These are phyloP conservation scores for Bagarius yarrelli DNA, from an alignment of 2,113 vertebrate genomes.

Conservation along the genomic window DNA sequence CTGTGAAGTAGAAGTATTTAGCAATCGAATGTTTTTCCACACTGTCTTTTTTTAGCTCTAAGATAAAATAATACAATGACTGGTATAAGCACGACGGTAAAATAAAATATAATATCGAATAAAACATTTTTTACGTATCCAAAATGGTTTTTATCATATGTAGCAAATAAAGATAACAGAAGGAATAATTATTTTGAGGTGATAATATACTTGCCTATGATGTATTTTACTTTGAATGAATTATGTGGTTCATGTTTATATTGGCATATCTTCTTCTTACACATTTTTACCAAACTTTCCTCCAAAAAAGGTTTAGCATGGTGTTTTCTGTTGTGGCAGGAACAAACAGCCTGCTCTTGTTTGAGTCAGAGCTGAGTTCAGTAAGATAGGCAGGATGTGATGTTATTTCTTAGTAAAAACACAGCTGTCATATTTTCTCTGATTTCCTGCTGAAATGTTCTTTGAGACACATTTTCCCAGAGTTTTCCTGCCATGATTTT, in stretches of 20 bases:
- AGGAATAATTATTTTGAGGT: neutral
- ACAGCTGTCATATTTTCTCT: neutral
- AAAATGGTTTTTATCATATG: no score
- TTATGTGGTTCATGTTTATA: neutral
- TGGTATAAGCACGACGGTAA: no score
- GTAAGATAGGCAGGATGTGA: constrained; percentile 10
- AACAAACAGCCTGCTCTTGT: constrained; percentile 17
- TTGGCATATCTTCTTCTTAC: neutral
- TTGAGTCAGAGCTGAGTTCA: constrained; percentile 27
- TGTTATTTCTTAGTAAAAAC: neutral
- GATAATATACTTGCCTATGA: neutral
- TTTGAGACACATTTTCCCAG: neutral
- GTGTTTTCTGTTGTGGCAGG: constrained; percentile 9
- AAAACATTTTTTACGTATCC: no score
- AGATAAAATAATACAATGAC: no score
- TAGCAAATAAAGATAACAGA: neutral
- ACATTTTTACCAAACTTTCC: neutral
- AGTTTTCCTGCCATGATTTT: neutral
- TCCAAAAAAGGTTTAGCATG: constrained; percentile 1
- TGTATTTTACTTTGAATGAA: constrained; percentile 5
- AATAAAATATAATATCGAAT: no score
- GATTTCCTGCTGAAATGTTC: constrained; percentile 5
- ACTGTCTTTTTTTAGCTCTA: neutral
- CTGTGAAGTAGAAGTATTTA: neutral
- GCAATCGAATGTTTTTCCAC: neutral